phyloP scores from a whole-genome alignment of 2,888 invertebrate genomes.

The Amaurobius ferox region DNA sequence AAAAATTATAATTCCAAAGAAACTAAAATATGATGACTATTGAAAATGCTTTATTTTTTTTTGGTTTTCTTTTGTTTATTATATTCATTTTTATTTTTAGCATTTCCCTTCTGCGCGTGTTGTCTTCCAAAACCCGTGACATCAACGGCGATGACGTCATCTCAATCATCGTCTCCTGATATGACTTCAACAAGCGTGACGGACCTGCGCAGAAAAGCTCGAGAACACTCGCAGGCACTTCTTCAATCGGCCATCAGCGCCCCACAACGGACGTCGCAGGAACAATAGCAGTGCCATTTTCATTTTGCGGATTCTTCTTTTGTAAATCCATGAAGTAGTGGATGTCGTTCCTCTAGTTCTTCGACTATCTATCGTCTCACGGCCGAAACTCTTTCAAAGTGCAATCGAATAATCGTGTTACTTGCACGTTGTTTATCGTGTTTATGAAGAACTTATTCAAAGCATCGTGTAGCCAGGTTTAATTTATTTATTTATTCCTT shows the following conservation, averaged over 20 bases:
- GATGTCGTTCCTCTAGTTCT: neutral
- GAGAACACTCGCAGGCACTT: slow-evolving; percentile 94
- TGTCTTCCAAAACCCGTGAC: slow-evolving; percentile 83
- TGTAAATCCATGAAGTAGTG: neutral
- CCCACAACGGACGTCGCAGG: neutral
- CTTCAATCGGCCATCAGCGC: slow-evolving; percentile 79
- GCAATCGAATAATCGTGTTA: neutral
- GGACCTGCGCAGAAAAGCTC: slow-evolving; percentile 92
- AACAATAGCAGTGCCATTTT: neutral
- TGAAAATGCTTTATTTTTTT: too few relatives aligned
- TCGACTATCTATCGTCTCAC: neutral
- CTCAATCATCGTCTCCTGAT: slow-evolving; percentile 54
- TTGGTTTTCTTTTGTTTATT: neutral
- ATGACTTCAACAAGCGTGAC: slow-evolving; percentile 87
- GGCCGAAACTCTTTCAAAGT: neutral
- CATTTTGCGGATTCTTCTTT: neutral
- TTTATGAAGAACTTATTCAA: neutral
- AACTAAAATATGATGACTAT: too few relatives aligned
- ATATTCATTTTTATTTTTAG: slow-evolving; percentile 13
- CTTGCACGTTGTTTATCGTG: slow-evolving; percentile 4
- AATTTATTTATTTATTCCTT: too few relatives aligned
- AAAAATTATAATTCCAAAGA: too few relatives aligned
- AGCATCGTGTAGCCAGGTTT: too few relatives aligned
- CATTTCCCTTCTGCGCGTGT: slow-evolving; percentile 87
- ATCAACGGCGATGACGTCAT: slow-evolving; percentile 78